Percentiles rank a stretch among this genome's conserved stretches.
Evolutionary conservation across 2,888 invertebrate genomes (phyloP).

Genomic region (Torymus auratus): DNA sequence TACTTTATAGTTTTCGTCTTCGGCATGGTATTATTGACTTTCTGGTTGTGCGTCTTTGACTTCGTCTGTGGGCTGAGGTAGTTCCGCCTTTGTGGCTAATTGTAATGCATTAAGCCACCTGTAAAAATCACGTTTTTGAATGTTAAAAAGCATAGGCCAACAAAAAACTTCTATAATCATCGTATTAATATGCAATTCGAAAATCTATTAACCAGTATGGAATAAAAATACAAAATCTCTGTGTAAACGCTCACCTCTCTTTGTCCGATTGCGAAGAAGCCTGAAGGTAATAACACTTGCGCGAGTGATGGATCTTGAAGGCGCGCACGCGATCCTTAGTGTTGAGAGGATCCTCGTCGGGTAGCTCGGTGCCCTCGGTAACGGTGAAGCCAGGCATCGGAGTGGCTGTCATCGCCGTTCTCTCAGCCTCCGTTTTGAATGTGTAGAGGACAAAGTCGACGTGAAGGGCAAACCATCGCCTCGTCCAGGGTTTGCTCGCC

Average conservation of each 20-base stretch:
- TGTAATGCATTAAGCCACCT: constrained; percentile 78
- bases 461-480: constrained; percentile 79
- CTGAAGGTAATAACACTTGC: constrained; percentile 78
- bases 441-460: constrained; percentile 80
- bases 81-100: constrained; percentile 77
- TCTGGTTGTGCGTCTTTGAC: constrained; percentile 58
- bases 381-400: constrained; percentile 80
- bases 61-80: constrained; percentile 70
- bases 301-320: constrained; percentile 77
- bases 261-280: constrained; percentile 77
- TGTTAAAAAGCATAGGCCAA: neutral
- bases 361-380: constrained; percentile 70
- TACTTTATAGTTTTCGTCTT: constrained; percentile 57
- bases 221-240: no score
- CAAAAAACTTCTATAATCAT: no score
- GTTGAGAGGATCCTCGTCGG: constrained; percentile 72
- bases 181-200: no score
- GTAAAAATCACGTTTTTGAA: constrained; percentile 52
- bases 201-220: no score
- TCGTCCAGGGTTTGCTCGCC: constrained; percentile 78
- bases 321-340: constrained; percentile 75
- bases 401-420: constrained; percentile 79
- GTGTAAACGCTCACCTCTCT: constrained; percentile 71
- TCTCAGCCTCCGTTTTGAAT: constrained; percentile 77
- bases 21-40: constrained; percentile 59